Evolutionary conservation across 2,113 vertebrate species (phyloP).

Genomic region (Scolopax mira): DNA sequence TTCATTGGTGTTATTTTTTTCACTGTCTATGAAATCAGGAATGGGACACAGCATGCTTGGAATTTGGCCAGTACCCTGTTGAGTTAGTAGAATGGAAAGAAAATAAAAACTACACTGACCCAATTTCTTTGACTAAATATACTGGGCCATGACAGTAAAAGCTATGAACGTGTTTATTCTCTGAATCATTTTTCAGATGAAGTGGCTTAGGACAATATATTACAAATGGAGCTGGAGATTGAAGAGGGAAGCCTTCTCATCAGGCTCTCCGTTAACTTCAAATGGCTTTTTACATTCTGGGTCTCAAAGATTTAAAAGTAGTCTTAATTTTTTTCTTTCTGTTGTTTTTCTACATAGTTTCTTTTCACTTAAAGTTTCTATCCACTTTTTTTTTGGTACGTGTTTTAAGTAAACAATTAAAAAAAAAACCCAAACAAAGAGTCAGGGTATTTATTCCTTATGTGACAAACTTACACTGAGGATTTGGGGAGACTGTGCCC

Average conservation of each 20-base stretch:
- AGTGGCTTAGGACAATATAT: constrained; percentile 27
- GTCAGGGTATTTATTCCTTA: background rate
- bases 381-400: background rate
- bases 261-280: background rate
- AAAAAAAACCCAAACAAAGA: background rate
- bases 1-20: constrained; percentile 10
- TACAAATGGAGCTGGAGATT: background rate
- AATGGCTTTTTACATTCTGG: background rate
- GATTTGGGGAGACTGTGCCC: background rate
- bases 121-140: constrained; percentile 63
- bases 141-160: constrained; percentile 41
- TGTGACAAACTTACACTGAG: background rate
- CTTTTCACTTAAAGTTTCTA: background rate
- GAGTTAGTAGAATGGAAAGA: constrained; percentile 66
- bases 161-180: constrained; percentile 12
- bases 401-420: background rate
- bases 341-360: background rate
- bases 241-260: background rate
- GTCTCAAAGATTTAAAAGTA: background rate
- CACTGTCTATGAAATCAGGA: constrained; percentile 54
- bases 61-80: constrained; percentile 60
- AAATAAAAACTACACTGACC: constrained; percentile 71
- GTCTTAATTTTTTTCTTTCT: background rate
- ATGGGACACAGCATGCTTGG: constrained; percentile 64
- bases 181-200: constrained; percentile 37